These are phyloP conservation scores for Neodontobutis hainanensis DNA, from an alignment of 2,113 vertebrate species.

Conservation along the genomic window DNA sequence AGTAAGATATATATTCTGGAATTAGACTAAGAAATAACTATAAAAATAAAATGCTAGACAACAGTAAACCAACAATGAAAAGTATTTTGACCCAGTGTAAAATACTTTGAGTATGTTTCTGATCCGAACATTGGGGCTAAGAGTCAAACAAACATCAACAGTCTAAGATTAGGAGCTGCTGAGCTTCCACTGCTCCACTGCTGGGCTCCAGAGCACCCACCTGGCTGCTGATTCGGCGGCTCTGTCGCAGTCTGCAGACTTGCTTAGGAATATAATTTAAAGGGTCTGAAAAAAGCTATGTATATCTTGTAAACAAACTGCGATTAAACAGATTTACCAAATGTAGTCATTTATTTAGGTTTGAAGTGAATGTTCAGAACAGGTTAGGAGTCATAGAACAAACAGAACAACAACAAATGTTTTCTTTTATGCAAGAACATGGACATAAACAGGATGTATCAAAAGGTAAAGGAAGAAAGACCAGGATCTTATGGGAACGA, in stretches of 20 bases:
- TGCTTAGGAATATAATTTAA: constrained; percentile 2
- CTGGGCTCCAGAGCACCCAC: not conserved
- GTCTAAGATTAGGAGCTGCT: too few relatives aligned
- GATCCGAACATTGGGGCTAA: too few relatives aligned
- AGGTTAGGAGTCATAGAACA: not conserved
- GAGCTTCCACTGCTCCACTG: too few relatives aligned
- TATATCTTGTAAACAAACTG: constrained; percentile 37
- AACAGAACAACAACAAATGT: too few relatives aligned
- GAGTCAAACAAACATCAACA: too few relatives aligned
- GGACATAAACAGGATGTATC: too few relatives aligned
- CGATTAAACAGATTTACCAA: constrained; percentile 52
- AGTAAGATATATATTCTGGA: not conserved
- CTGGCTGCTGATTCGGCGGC: not conserved
- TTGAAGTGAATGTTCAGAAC: constrained; percentile 10
- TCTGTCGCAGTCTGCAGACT: constrained; percentile 13
- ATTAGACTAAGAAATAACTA: not conserved
- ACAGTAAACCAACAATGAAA: not conserved
- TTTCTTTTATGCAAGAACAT: too few relatives aligned
- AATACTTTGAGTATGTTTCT: not conserved
- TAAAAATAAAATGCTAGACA: constrained; percentile 2
- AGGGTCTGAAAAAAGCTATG: not conserved
- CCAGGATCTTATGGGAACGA: too few relatives aligned
- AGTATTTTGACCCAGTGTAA: not conserved
- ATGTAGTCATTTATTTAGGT: constrained; percentile 50
- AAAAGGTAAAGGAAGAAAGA: too few relatives aligned